phyloP scores from a whole-genome alignment of 2,888 invertebrate species.

The Plebejus anna region DNA sequence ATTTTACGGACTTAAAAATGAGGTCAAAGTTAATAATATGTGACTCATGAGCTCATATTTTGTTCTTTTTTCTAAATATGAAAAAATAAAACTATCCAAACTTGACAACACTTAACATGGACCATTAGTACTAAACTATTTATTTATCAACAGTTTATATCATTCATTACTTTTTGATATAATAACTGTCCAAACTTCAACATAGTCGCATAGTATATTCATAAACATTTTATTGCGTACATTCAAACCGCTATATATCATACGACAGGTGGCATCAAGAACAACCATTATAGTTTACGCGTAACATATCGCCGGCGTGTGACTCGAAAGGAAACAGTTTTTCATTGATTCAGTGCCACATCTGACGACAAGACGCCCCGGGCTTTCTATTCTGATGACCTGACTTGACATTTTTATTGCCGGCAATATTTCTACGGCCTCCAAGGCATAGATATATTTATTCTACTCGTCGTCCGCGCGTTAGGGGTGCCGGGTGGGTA shows the following conservation, averaged over 20 bases:
- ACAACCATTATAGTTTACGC: constrained; percentile 59
- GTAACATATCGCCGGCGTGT: constrained; percentile 66
- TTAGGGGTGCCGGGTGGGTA: constrained; percentile 47
- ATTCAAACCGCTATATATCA: constrained; percentile 38
- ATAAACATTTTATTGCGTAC: constrained; percentile 24
- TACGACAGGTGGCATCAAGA: constrained; percentile 57
- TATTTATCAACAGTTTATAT: no score
- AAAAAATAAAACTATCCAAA: no score
- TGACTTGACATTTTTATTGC: constrained; percentile 80
- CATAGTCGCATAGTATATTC: background rate
- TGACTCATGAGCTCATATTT: no score
- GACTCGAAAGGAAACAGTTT: constrained; percentile 74
- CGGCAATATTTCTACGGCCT: constrained; percentile 73
- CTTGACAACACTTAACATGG: no score
- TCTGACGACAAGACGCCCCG: constrained; percentile 77
- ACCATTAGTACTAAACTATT: no score
- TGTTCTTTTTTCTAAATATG: no score
- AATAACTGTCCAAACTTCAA: background rate
- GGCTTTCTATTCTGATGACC: constrained; percentile 78
- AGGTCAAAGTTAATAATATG: no score
- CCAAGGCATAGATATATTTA: constrained; percentile 53
- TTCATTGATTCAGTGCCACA: constrained; percentile 78
- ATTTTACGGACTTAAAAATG: background rate
- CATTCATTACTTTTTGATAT: no score
- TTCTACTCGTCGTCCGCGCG: constrained; percentile 50